Base-by-base conservation (phyloP, 2,113 vertebrate genomes). In the Heterotis niloticus region DNA sequence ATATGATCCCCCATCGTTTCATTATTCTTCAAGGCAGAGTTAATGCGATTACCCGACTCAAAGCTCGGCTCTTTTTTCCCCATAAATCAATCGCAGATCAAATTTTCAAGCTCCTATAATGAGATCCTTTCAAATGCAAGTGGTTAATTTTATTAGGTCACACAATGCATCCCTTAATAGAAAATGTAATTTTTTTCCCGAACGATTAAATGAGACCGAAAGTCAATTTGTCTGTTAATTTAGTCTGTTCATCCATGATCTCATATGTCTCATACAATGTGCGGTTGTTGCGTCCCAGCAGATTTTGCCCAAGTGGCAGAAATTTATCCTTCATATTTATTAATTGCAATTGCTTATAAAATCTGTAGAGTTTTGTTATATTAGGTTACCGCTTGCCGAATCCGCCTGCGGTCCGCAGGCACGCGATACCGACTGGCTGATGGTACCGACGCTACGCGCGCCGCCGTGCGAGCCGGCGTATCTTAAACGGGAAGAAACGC, bases 31-130 rank as follows among this genome's bases (percentile, higher is more conserved):
- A 76, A 79, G 76, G 28, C 80, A 70, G 74, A 82, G 77, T 75
- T 85, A 81, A 84, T 82, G 29, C 82, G 82, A 83, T 84, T 82
- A 84, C 29, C 78, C 72, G 66, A 29, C 52, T 14, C 24, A 24
- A 23, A 73, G 62, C 64, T 18, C 11, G 18, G 24, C 75, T 79
- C 51, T 64, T 62, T 70, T 10, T 52, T 76, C 60, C 34, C 64
- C 60, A 67, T 18, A 64, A 80, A 79, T 82, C 75, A 81, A 73
- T 76, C 57, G 23, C 51, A 1, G 67, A 82, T 79, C 79, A 73
- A 64, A 78, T 81, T 82, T 82, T 80, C 80, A 60, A 66, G 13
- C 51, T 75, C 64, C 71, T 79, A 68, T 80, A 72, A 68, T 82
- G 69, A 24, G 56, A 16, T n/a, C 56, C 65, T 69, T 81, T 71